Evolutionary conservation across 1,140 invertebrate species (phyloP).

Genomic region (Drosophila elegans): DNA sequence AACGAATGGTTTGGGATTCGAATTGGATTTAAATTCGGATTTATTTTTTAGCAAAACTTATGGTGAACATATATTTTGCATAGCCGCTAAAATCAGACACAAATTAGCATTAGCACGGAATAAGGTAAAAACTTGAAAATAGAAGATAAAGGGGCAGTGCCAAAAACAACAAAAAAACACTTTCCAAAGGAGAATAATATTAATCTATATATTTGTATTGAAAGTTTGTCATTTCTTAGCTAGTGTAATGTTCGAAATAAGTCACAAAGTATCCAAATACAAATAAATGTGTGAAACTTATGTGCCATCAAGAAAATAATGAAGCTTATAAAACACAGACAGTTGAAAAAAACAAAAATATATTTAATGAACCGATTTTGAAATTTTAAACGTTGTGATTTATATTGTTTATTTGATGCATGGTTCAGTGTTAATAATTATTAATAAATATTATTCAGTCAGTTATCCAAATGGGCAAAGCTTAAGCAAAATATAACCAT

Average conservation of each 20-base stretch:
- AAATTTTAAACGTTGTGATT: conserved; percentile 81
- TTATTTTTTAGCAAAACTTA: conserved; percentile 51
- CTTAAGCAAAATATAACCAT: conserved; percentile 16
- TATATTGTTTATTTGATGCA: conserved; percentile 74
- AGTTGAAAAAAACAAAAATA: conserved; percentile 15
- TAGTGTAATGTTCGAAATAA: conserved; percentile 45
- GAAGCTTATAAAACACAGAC: conserved; percentile 30
- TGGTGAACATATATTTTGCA: conserved; percentile 57
- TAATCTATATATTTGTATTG: conserved; percentile 43
- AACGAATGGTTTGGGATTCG: conserved; percentile 66
- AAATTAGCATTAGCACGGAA: conserved; percentile 51
- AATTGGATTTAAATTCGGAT: conserved; percentile 37
- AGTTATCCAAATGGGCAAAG: neutral
- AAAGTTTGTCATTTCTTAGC: conserved; percentile 47
- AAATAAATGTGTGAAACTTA: conserved; percentile 70
- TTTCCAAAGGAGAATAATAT: conserved; percentile 11
- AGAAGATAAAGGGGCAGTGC: conserved; percentile 34
- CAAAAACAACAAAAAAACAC: conserved; percentile 47
- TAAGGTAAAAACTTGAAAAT: conserved; percentile 22
- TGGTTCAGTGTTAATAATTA: conserved; percentile 64
- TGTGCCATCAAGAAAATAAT: conserved; percentile 71
- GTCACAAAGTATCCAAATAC: conserved; percentile 41
- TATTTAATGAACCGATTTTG: conserved; percentile 52
- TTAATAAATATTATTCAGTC: conserved; percentile 45
- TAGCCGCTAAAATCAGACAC: conserved; percentile 70